Base-by-base conservation (phyloP, 2,797 vertebrate genomes). In the Protonibea diacanthus region DNA sequence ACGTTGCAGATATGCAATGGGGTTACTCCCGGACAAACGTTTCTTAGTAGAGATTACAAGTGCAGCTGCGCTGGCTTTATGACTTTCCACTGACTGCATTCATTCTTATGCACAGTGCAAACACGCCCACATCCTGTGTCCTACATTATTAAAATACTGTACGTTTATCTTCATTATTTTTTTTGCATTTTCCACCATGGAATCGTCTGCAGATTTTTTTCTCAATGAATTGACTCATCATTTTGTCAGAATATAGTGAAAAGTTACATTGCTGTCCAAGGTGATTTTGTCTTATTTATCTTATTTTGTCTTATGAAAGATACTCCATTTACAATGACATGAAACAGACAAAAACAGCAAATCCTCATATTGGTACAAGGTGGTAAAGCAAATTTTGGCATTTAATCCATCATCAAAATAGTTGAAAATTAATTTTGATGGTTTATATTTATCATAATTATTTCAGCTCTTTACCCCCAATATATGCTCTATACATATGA, bases 11-110 rank as follows among this genome's bases (percentile, higher is more conserved):
- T 68, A 1, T 12, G 47, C 65, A 0, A 27, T 10, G 78, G 58
- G 94, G 94, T 95, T 94, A 95, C 92, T 93, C 60, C 71, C 85
- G 90, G 91, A 61, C 92, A 90, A 82, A 61, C 18, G 33, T 38
- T 38, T 55, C 13, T 1, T 44, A 44, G 82, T 56, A 49, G 63
- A 56, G 23, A 69, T 33, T 49, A 49, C 45, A 74, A 71, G 29
- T 64, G 62, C 83, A 90, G 83, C 85, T 91, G 90, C 66, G 60
- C 61, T 68, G 63, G 44, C 63, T 77, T 70, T 5, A 15, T 40
- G 48, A 51, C 29, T 83, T 80, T 72, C 53, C 58, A 56, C 71
- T 38, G 68, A 60, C 44, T 25, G 42, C 80, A 45, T 51, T 65
- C 27, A 48, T 53, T 66, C 48, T 68, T 27, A 12, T 52, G 44